Percentiles rank a stretch among this genome's conserved stretches.
Conservation (phyloP, 2,113 vertebrate genomes). For the Mesitornis unicolor region DNA sequence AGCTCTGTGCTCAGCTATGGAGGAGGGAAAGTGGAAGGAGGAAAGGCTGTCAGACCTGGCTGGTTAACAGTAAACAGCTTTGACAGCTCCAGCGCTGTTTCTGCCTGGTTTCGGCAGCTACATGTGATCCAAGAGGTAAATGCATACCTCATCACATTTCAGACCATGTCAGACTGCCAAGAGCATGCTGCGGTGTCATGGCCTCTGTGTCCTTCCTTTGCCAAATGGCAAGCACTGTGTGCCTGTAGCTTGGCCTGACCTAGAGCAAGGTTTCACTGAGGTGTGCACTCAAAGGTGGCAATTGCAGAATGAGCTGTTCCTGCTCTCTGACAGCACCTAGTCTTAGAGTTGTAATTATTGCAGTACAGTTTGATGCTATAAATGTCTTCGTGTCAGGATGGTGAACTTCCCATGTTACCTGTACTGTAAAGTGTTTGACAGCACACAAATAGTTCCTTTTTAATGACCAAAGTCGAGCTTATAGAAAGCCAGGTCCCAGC, state of each 20-base stretch:
- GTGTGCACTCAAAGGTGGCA: not conserved
- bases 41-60: not conserved
- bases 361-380: not conserved
- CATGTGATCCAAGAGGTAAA: not conserved
- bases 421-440: not conserved
- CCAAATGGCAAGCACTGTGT: not conserved
- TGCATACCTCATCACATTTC: not conserved
- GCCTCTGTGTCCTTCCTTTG: not conserved
- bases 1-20: not conserved
- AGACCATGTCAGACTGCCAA: not conserved
- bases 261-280: not conserved
- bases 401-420: fast-evolving
- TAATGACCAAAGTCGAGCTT: not conserved
- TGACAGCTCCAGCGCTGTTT: not conserved
- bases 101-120: not conserved
- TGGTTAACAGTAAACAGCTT: not conserved
- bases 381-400: not conserved
- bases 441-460: not conserved
- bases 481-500: not conserved
- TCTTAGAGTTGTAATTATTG: not conserved
- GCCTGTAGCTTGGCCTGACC: not conserved
- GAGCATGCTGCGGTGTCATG: fast-evolving
- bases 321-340: not conserved
- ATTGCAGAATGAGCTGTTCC: not conserved
- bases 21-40: not conserved